Evolutionary conservation across 2,113 vertebrate species (phyloP).

Genomic region (Pseudorectes ferrugineus): DNA sequence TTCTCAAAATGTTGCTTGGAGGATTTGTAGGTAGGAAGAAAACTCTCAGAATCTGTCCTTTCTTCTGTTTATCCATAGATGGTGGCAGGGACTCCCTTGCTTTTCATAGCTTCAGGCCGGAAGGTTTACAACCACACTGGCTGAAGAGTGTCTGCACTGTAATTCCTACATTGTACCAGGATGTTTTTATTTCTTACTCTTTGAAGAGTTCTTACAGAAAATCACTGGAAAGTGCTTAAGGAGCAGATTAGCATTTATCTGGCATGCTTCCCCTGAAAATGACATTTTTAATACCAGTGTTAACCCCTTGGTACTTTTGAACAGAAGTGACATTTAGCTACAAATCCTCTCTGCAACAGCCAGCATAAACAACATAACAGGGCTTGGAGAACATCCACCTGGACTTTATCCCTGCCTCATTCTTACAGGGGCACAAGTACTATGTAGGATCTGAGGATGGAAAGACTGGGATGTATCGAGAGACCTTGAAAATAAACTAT

Average conservation of each 20-base stretch:
- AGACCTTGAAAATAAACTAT: neutral
- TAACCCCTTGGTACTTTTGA: conserved; percentile 39
- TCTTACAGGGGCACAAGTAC: neutral
- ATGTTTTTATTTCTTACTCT: conserved; percentile 23
- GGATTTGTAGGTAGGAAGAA: neutral
- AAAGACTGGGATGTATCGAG: neutral
- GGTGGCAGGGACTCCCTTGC: neutral
- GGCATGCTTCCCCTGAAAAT: neutral
- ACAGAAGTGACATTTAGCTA: conserved; percentile 19
- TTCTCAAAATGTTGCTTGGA: neutral
- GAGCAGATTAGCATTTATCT: conserved; percentile 40
- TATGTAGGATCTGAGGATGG: neutral
- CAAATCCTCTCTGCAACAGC: neutral
- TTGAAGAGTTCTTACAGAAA: conserved; percentile 25
- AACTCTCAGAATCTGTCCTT: neutral
- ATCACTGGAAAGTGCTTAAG: conserved; percentile 22
- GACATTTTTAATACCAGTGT: conserved; percentile 38
- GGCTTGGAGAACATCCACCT: conserved; percentile 14
- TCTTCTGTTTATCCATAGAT: neutral
- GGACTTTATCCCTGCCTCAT: neutral
- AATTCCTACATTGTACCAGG: neutral
- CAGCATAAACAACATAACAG: neutral
- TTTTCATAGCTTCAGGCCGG: neutral
- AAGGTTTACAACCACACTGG: neutral
- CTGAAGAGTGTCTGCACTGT: neutral